Evolutionary conservation across 2,113 vertebrate species (phyloP).

Genomic region (Hyla sarda): DNA sequence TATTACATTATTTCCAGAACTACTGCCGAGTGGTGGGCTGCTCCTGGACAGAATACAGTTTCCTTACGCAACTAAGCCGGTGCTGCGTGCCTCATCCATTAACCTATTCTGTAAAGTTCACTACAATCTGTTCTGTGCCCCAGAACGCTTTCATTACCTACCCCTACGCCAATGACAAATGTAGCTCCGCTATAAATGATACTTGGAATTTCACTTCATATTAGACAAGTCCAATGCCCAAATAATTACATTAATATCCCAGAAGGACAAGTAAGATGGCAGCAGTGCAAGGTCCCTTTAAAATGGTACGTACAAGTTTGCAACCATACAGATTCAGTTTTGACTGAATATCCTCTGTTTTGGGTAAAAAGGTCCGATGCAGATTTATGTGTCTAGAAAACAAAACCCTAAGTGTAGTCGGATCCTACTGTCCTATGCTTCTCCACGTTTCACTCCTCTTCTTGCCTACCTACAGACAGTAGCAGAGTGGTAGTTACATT

Average conservation of each 20-base stretch:
- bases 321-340: neutral
- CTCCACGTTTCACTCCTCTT: too few species aligned
- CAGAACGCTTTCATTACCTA: neutral
- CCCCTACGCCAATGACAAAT: neutral
- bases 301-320: neutral
- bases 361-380: too few species aligned
- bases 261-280: too few species aligned
- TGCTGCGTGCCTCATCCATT: neutral
- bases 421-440: too few species aligned
- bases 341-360: too few species aligned
- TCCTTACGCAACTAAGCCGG: neutral
- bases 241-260: too few species aligned
- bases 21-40: constrained; percentile 24
- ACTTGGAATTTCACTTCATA: neutral
- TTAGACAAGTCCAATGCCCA: neutral
- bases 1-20: constrained; percentile 36
- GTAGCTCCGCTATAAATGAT: neutral
- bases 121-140: neutral
- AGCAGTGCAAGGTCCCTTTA: neutral
- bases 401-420: too few species aligned
- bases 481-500: too few species aligned
- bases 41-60: neutral
- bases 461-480: too few species aligned
- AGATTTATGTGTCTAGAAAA: too few species aligned
- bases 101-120: neutral